A percentile compares a stretch with the other conserved stretches of the same genome.
Evolutionary conservation across 1,140 invertebrate genomes (phyloP).

Genomic region (Aphelenchoides fujianensis): DNA sequence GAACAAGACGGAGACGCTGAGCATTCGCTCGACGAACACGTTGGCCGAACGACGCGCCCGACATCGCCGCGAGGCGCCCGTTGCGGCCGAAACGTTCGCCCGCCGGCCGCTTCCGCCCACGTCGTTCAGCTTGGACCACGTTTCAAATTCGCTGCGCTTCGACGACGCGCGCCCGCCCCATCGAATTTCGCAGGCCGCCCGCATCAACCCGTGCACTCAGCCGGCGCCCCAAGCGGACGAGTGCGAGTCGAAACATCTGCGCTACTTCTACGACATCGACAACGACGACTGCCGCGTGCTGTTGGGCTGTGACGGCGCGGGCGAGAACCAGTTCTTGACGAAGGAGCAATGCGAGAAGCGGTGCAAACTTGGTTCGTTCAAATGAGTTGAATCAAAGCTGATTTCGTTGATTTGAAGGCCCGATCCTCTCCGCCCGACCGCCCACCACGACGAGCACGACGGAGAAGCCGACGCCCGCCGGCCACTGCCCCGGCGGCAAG

Average conservation of each 20-base stretch:
- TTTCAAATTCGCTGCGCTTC: constrained; percentile 50
- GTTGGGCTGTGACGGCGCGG: constrained; percentile 56
- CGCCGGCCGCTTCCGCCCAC: constrained; percentile 26
- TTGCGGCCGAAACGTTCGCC: neutral
- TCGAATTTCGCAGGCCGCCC: constrained; percentile 35
- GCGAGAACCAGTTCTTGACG: constrained; percentile 64
- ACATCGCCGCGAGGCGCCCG: constrained; percentile 18
- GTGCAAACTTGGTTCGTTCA: constrained; percentile 66
- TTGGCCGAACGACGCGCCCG: constrained; percentile 25
- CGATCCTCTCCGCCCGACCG: neutral
- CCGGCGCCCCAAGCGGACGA: constrained; percentile 41
- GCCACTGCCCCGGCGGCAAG: constrained; percentile 51
- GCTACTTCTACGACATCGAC: constrained; percentile 58
- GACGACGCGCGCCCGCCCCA: constrained; percentile 36
- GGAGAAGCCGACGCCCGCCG: constrained; percentile 40
- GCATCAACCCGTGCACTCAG: constrained; percentile 51
- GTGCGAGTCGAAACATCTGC: constrained; percentile 48
- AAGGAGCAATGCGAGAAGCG: constrained; percentile 74
- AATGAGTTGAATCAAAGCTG: neutral
- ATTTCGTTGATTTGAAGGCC: neutral
- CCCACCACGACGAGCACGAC: constrained; percentile 37
- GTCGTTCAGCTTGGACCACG: constrained; percentile 36
- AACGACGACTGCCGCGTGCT: constrained; percentile 57
- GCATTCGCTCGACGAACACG: constrained; percentile 34
- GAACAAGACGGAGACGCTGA: constrained; percentile 9